Conservation (phyloP, 2,888 invertebrate genomes). For the Papilio gigon region DNA sequence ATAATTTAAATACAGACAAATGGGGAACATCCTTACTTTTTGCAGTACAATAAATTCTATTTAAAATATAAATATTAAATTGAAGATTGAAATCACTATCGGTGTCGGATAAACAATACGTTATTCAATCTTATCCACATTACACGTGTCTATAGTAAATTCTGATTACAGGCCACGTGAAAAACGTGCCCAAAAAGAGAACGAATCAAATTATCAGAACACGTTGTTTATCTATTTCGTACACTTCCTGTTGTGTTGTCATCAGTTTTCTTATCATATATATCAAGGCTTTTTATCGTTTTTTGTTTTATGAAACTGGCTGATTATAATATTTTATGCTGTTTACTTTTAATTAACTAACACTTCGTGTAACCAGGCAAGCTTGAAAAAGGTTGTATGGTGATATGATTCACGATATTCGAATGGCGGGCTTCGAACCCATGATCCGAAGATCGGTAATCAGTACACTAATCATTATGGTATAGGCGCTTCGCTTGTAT, state of each 20-base stretch:
- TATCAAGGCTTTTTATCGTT: background rate
- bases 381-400: too few relatives aligned
- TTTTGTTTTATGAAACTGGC: background rate
- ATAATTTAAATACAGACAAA: too few relatives aligned
- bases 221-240: background rate
- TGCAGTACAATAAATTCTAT: too few relatives aligned
- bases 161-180: slow-evolving; percentile 35
- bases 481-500: too few relatives aligned
- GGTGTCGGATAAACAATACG: background rate
- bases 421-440: too few relatives aligned
- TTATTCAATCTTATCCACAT: slow-evolving; percentile 8
- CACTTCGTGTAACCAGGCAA: too few relatives aligned
- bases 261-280: slow-evolving; percentile 8
- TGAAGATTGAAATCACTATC: background rate
- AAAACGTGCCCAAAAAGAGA: slow-evolving; percentile 31
- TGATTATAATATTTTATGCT: background rate
- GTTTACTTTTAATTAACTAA: too few relatives aligned
- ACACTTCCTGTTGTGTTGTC: slow-evolving; percentile 7
- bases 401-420: too few relatives aligned
- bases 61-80: background rate
- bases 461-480: too few relatives aligned
- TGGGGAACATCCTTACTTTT: too few relatives aligned
- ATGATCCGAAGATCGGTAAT: too few relatives aligned
- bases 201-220: slow-evolving; percentile 1
- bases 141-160: slow-evolving; percentile 28